Evolutionary conservation across 2,888 invertebrate species (phyloP).

Genomic region (Aphodius granarius): DNA sequence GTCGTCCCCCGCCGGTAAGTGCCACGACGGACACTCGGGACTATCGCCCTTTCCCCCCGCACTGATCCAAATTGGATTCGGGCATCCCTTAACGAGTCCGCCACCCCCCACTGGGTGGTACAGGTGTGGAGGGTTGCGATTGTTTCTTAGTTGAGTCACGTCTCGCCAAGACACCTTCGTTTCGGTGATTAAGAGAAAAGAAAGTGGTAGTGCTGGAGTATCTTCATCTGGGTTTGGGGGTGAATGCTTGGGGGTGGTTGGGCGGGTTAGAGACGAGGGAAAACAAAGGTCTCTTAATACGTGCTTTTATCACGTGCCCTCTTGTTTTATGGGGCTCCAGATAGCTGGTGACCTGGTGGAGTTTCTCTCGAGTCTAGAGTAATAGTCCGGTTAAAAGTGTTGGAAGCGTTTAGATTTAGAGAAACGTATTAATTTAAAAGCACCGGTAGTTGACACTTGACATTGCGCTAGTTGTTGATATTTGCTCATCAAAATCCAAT

Average conservation of each 20-base stretch:
- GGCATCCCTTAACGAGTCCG: background rate
- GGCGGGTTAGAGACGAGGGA: background rate
- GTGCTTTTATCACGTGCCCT: background rate
- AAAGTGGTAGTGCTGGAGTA: background rate
- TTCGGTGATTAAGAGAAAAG: background rate
- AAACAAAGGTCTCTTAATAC: background rate
- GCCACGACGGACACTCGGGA: slow-evolving; percentile 18
- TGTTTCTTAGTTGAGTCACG: background rate
- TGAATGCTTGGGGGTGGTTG: background rate
- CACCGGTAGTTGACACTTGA: no score
- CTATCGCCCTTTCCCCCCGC: background rate
- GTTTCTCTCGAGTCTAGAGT: background rate
- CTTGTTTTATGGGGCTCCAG: background rate
- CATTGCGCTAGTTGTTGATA: background rate
- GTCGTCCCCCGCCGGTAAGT: slow-evolving; percentile 14
- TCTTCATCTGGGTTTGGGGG: background rate
- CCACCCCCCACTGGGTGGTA: background rate
- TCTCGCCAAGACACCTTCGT: background rate
- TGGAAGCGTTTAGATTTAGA: background rate
- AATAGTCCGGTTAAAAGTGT: background rate
- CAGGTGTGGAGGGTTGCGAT: background rate
- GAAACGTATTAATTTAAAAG: background rate
- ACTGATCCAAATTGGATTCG: background rate
- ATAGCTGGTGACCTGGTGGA: background rate
- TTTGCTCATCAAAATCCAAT: no score